These are phyloP conservation scores for Mystacides longicornis DNA, from an alignment of 2,888 invertebrate species.

Conservation along the genomic window DNA sequence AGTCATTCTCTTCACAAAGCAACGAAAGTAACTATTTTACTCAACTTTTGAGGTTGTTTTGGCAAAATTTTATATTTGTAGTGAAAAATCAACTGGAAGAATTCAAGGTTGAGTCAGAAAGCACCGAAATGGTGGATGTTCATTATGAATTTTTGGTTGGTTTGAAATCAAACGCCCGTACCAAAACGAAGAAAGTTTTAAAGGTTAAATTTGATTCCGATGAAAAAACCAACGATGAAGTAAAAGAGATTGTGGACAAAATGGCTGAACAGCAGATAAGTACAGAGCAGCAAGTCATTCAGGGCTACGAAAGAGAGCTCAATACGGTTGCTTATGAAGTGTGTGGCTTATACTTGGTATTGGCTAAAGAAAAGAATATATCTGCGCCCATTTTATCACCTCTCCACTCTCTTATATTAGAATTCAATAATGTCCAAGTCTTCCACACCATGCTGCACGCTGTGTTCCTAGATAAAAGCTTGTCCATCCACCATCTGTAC, in stretches of 20 bases:
- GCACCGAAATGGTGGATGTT: constrained; percentile 38
- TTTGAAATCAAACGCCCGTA: constrained; percentile 31
- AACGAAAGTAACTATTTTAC: constrained; percentile 30
- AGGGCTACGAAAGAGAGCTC: constrained; percentile 39
- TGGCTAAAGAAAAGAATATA: constrained; percentile 39
- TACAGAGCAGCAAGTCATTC: constrained; percentile 7
- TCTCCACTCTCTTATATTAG: constrained; percentile 46
- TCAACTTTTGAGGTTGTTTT: constrained; percentile 36
- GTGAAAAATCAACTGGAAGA: constrained; percentile 32
- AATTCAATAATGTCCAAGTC: constrained; percentile 50
- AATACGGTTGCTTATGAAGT: constrained; percentile 40
- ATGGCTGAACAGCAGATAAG: not conserved
- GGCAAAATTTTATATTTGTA: constrained; percentile 38
- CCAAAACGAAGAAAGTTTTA: constrained; percentile 31
- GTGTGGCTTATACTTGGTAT: constrained; percentile 50
- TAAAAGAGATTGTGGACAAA: not conserved
- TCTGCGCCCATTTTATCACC: constrained; percentile 42
- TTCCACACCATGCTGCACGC: constrained; percentile 39
- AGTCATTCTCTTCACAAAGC: constrained; percentile 29
- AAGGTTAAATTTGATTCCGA: constrained; percentile 46
- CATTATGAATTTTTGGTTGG: constrained; percentile 35
- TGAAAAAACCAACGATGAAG: constrained; percentile 31
- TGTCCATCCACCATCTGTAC: constrained; percentile 30
- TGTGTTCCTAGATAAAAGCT: constrained; percentile 25
- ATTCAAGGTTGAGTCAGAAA: constrained; percentile 37